Percentiles rank a stretch among this genome's conserved stretches.
Conservation (phyloP, 1,140 invertebrate genomes). For the Meloidogyne hapla region DNA sequence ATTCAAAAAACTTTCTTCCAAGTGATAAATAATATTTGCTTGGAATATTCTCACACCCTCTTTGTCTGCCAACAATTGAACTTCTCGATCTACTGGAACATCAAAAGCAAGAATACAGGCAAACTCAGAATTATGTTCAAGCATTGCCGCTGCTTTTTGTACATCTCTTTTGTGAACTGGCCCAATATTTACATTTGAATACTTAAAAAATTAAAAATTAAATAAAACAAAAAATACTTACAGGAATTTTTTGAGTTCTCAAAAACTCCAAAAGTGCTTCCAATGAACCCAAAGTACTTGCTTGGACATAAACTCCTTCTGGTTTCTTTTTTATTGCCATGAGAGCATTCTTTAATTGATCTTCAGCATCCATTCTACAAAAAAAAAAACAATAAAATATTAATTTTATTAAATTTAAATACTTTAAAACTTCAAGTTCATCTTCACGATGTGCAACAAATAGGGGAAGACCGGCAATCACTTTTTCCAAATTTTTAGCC, state of each 20-base stretch:
- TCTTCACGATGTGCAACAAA: constrained; percentile 84
- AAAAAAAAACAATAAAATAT: constrained; percentile 29
- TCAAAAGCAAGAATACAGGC: constrained; percentile 98
- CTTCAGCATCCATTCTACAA: constrained; percentile 56
- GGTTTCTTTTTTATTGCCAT: constrained; percentile 85
- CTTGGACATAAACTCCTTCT: constrained; percentile 95
- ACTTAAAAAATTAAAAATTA: constrained; percentile 70
- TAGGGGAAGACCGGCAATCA: constrained; percentile 74
- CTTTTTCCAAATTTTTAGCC: constrained; percentile 95
- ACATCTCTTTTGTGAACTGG: constrained; percentile 99
- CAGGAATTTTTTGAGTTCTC: constrained; percentile 87
- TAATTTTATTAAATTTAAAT: constrained; percentile 55
- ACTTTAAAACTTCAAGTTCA: constrained; percentile 82
- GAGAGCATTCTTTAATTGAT: constrained; percentile 77
- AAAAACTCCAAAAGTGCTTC: constrained; percentile 96
- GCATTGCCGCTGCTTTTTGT: constrained; percentile 97
- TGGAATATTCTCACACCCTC: constrained; percentile 94
- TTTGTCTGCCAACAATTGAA: constrained; percentile 90
- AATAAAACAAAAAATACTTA: constrained; percentile 60
- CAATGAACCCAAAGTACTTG: constrained; percentile 93
- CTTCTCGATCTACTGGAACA: constrained; percentile 94
- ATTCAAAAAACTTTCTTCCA: constrained; percentile 94
- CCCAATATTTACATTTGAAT: constrained; percentile 95
- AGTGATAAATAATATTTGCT: constrained; percentile 99
- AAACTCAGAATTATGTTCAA: constrained; percentile 73